These are phyloP conservation scores for Gymnoscopelus braueri DNA, from an alignment of 2,797 vertebrate species.

Conservation along the genomic window DNA sequence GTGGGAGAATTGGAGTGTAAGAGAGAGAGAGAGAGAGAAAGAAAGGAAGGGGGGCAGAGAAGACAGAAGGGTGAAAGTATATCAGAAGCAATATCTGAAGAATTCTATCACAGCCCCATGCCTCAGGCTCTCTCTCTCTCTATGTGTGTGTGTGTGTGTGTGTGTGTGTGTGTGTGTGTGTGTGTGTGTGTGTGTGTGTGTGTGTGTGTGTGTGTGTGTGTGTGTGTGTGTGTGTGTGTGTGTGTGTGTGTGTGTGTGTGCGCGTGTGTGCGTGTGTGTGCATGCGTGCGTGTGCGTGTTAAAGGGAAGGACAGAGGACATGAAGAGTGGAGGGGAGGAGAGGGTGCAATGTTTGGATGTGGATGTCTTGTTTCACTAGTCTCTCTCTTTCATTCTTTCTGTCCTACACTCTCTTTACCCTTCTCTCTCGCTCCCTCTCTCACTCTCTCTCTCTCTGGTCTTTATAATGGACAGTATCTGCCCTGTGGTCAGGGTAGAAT, in stretches of 20 bases:
- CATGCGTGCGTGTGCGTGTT: no score
- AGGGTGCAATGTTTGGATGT: background rate
- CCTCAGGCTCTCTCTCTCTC: background rate
- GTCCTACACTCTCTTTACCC: background rate
- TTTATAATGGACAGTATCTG: background rate
- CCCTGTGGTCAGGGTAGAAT: no score
- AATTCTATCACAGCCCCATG: background rate
- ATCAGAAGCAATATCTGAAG: constrained; percentile 5
- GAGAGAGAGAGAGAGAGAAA: background rate
- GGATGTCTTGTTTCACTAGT: background rate
- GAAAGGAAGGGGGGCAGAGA: background rate
- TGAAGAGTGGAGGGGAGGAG: background rate
- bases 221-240: constrained; percentile 1
- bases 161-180: constrained; percentile 1
- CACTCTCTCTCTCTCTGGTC: background rate
- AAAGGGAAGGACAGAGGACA: background rate
- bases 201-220: constrained; percentile 2
- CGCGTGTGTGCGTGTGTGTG: no score
- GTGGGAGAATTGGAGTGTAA: background rate
- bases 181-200: background rate
- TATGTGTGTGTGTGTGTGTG: constrained; percentile 1
- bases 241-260: background rate
- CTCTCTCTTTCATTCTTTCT: background rate
- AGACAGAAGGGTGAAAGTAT: constrained; percentile 4
- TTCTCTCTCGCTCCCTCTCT: background rate